Evolutionary conservation across 2,797 vertebrate genomes (phyloP), one percentile per base, ranked within the genome.

Genomic region (Sibirionetta formosa): DNA sequence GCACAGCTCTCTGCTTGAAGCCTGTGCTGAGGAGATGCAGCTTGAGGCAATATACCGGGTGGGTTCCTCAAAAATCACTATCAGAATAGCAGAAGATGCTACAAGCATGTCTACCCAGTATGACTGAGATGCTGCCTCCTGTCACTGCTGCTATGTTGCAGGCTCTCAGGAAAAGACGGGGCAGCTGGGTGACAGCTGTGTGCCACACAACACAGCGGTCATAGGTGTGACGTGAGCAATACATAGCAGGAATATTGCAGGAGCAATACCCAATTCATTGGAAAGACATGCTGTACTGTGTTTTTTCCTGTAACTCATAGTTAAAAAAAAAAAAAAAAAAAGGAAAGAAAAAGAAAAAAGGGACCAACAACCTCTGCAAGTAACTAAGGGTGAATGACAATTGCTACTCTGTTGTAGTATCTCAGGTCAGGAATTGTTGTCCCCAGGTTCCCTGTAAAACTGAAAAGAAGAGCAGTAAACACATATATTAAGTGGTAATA

Each of bases 101-200:
- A 73, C 0, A 5, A 76, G 29, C 33, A 22, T 6, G 17, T 68
- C n/a, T 71, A 44, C 73, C 86, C 66, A 64, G 26, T 31, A 61
- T 61, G 85, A 66, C 89, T 86, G 82, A 96, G 94, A 94, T 92
- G 44, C 90, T 83, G 89, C 53, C 82, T 96, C 86, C 86, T 82
- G 57, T 90, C 61, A 63, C 85, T 73, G 77, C 50, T 66, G 33
- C n/a, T 56, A 89, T 46, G 86, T 85, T 66, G 44, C 90, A 95
- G 77, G 70, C 42, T 72, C 42, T 26, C 1, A 4, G 50, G 70
- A 80, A 79, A 72, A 88, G 40, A 69, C 18, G 0, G 36, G 42
- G 26, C 3, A 14, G 16, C 80, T 83, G 71, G 12, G 35, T 65
- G 51, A 38, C 3, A 35, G 56, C 58, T 57, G 78, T 31, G 14